These are phyloP conservation scores for Pseudochirops corinnae DNA, from an alignment of 2,797 vertebrate species.

Conservation along the genomic window DNA sequence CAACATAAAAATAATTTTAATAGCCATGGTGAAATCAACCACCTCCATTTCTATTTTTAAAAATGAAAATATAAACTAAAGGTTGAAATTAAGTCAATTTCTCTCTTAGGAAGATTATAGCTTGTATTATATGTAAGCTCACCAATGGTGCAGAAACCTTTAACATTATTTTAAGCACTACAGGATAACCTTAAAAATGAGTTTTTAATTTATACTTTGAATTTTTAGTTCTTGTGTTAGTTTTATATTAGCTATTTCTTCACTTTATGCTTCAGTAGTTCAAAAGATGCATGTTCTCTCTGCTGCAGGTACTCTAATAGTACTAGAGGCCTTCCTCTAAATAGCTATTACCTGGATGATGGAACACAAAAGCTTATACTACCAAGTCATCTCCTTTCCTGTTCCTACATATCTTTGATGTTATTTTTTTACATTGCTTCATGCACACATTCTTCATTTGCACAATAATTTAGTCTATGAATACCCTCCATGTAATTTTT, in stretches of 20 bases:
- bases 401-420: neutral
- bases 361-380: neutral
- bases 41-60: slow-evolving; percentile 45
- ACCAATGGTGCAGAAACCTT: slow-evolving; percentile 13
- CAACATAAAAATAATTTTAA: slow-evolving; percentile 22
- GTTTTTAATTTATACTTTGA: slow-evolving; percentile 44
- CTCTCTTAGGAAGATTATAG: slow-evolving; percentile 36
- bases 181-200: slow-evolving; percentile 3
- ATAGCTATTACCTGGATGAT: neutral
- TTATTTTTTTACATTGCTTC: neutral
- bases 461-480: neutral
- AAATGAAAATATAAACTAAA: slow-evolving; percentile 30
- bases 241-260: slow-evolving; percentile 35
- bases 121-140: slow-evolving; percentile 32
- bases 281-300: neutral
- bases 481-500: neutral
- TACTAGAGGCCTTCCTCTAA: neutral
- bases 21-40: neutral
- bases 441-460: neutral
- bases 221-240: neutral
- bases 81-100: slow-evolving; percentile 38
- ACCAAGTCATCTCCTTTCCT: neutral
- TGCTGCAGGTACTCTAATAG: neutral
- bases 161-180: neutral
- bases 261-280: neutral